A percentile compares a stretch with the other conserved stretches of the same genome.
Evolutionary conservation across 2,888 invertebrate species (phyloP).

Genomic region (Nasonia oneida): DNA sequence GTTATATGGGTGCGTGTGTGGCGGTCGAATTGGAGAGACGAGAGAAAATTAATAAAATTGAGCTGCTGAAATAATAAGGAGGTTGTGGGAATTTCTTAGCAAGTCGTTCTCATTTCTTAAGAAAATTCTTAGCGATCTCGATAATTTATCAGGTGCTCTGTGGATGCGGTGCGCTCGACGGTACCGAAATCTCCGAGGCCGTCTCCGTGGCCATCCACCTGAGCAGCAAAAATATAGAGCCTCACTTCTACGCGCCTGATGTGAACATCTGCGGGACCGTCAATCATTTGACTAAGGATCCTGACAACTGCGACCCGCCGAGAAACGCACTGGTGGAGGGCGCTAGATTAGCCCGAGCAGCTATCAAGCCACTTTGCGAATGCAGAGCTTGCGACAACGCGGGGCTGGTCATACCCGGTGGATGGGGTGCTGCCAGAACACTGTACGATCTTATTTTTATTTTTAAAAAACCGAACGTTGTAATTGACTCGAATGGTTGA

Average conservation of each 20-base stretch:
- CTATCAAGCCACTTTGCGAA: constrained; percentile 76
- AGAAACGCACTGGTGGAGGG: constrained; percentile 81
- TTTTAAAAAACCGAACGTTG: background rate
- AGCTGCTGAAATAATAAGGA: background rate
- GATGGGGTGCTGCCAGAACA: constrained; percentile 82
- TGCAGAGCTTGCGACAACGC: constrained; percentile 77
- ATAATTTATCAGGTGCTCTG: constrained; percentile 67
- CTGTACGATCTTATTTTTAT: constrained; percentile 73
- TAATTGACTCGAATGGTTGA: background rate
- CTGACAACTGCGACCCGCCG: constrained; percentile 59
- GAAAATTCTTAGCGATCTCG: background rate
- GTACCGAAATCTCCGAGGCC: constrained; percentile 81
- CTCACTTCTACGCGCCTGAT: constrained; percentile 71
- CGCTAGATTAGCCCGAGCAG: constrained; percentile 80
- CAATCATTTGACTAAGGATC: constrained; percentile 68
- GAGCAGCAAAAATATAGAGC: constrained; percentile 65
- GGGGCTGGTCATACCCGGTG: constrained; percentile 82
- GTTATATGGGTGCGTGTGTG: background rate
- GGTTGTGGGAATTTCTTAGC: background rate
- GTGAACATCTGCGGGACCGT: constrained; percentile 65
- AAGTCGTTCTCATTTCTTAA: background rate
- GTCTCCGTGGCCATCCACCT: constrained; percentile 76
- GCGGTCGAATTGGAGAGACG: background rate
- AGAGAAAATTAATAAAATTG: constrained; percentile 10
- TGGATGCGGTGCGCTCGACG: constrained; percentile 82